Evolutionary conservation across 2,113 vertebrate genomes (phyloP).

Genomic region (Pterocles gutturalis): DNA sequence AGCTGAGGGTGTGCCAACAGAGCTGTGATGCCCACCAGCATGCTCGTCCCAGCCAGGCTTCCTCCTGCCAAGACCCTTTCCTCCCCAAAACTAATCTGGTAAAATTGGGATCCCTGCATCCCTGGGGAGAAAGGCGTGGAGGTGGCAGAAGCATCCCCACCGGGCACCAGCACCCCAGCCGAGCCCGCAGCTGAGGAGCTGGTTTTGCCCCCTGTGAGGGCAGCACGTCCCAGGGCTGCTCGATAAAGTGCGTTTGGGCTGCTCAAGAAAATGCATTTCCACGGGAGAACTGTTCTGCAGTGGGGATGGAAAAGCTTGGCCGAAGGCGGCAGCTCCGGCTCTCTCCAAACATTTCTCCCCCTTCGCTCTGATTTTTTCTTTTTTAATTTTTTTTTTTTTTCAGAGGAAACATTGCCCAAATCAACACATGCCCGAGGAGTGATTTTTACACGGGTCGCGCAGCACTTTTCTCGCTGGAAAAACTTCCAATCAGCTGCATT

Average conservation of each 20-base stretch:
- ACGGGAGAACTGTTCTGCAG: neutral
- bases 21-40: neutral
- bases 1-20: neutral
- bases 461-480: conserved; percentile 36
- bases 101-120: neutral
- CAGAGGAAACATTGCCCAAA: conserved; percentile 51
- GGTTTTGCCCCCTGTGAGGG: neutral
- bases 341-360: neutral
- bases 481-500: conserved; percentile 56
- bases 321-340: fast-evolving
- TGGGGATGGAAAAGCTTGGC: neutral
- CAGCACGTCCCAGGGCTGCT: neutral
- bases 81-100: fast-evolving
- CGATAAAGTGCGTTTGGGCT: neutral
- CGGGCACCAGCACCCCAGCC: neutral
- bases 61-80: neutral
- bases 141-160: neutral
- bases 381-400: neutral
- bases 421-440: conserved; percentile 26
- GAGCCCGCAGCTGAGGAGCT: fast-evolving
- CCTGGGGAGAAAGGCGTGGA: too few species aligned
- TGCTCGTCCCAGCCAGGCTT: neutral
- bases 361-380: neutral
- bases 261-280: neutral
- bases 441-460: neutral